phyloP scores from a whole-genome alignment of 1,140 invertebrate species.

The Drosophila ercepeae region DNA sequence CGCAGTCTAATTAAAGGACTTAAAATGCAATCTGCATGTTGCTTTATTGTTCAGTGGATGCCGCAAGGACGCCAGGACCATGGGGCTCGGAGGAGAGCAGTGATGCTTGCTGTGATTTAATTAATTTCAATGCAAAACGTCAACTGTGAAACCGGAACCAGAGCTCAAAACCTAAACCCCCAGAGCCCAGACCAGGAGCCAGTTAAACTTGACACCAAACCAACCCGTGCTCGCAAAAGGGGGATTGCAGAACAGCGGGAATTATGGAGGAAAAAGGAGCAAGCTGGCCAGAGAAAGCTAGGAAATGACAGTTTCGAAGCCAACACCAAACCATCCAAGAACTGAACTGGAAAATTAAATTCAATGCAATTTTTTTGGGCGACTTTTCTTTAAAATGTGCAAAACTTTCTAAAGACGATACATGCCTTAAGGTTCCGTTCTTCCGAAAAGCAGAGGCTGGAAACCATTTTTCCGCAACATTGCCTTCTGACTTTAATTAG shows the following conservation, averaged over 20 bases:
- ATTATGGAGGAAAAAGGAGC: background rate
- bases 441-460: constrained; percentile 24
- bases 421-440: constrained; percentile 61
- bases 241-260: background rate
- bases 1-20: constrained; percentile 76
- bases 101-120: constrained; percentile 76
- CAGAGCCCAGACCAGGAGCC: constrained; percentile 26
- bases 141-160: constrained; percentile 79
- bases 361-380: constrained; percentile 75
- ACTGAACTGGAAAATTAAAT: constrained; percentile 83
- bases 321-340: constrained; percentile 19
- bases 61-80: constrained; percentile 21
- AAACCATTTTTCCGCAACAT: constrained; percentile 78
- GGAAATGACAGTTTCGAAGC: constrained; percentile 25
- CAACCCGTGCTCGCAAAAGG: constrained; percentile 22
- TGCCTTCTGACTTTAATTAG: constrained; percentile 78
- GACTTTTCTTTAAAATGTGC: constrained; percentile 66
- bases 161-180: constrained; percentile 48
- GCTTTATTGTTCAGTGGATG: constrained; percentile 56
- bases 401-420: constrained; percentile 37
- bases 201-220: constrained; percentile 66
- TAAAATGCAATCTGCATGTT: constrained; percentile 40
- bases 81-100: constrained; percentile 20
- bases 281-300: background rate
- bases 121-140: constrained; percentile 83